Percentiles rank a stretch among this genome's conserved stretches.
Evolutionary conservation across 2,888 invertebrate genomes (phyloP).

Genomic region (Eubasilissa splendida): DNA sequence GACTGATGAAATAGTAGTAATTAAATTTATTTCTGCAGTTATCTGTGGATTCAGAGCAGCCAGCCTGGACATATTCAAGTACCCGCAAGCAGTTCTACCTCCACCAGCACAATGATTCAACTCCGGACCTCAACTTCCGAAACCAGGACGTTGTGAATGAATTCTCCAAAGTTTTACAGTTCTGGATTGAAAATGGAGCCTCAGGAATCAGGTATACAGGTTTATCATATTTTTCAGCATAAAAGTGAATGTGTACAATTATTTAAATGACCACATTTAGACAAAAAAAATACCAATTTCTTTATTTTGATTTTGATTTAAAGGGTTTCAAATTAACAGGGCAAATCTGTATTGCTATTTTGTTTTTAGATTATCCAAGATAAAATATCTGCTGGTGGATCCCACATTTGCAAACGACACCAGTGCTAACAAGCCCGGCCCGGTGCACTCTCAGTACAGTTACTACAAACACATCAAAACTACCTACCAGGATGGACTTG

Average conservation of each 20-base stretch:
- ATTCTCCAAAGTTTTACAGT: constrained; percentile 78
- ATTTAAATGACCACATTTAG: no score
- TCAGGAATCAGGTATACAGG: constrained; percentile 80
- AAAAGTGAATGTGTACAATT: no score
- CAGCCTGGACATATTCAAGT: constrained; percentile 82
- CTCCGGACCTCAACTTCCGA: constrained; percentile 88
- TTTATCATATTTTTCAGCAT: no score
- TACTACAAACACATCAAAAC: constrained; percentile 79
- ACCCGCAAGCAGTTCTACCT: constrained; percentile 81
- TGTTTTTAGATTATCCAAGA: constrained; percentile 72
- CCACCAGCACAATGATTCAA: constrained; percentile 79
- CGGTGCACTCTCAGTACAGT: constrained; percentile 72
- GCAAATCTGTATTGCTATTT: no score
- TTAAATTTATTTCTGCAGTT: constrained; percentile 16
- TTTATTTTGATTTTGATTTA: background rate
- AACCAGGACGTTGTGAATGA: constrained; percentile 77
- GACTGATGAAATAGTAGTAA: background rate
- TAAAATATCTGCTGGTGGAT: constrained; percentile 78
- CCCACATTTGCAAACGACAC: constrained; percentile 70
- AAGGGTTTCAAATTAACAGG: no score
- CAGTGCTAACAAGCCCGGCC: constrained; percentile 61
- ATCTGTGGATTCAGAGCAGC: constrained; percentile 63
- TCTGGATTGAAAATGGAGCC: constrained; percentile 84
- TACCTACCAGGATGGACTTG: constrained; percentile 75
- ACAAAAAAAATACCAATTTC: no score